Base-by-base conservation (phyloP, 64 coral and sea anemone species). In the Acropora yongei region DNA sequence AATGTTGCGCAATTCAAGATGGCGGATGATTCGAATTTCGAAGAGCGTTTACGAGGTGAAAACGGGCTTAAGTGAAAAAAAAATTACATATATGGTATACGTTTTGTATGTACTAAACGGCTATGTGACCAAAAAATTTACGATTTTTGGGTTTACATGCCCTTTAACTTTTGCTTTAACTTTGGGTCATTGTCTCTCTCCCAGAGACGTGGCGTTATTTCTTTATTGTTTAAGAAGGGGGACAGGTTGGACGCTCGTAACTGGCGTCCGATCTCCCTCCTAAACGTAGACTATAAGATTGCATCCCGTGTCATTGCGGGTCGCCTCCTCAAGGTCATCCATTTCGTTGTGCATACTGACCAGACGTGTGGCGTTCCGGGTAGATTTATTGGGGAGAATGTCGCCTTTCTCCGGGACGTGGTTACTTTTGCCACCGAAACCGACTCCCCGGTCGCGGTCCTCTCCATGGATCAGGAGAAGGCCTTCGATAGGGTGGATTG, bases 401-500 rank as follows among this genome's bases (percentile, higher is more conserved):
- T 76, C 1, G 45, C 75, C 14, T 41, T 92, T 2, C 51, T 86
- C 0, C 14, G 80, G 0, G 89, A 91, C 44, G 39, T 91, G 0
- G 68, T 84, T 2, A 20, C 75, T 11, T 91, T 84, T 44, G 79
- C 78, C 5, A 14, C 45, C 13, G 9, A 44, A 0, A 16, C 20
- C 0, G 41, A 47, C 5, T 4, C 47, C 17, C 76, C 88, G 2
- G 88, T 67, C 0, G 58, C 77, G 0, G 3, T 44, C 5, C 40
- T 91, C 0, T 82, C 80, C 17, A 1, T 91, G 0, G 80, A 91
- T 9, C 79, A 91, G 30, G 78, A 91, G n/a, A 91, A 91, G 20
- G 89, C 89, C 43, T 91, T 91, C 16, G 89, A 91, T 45, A 19
- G 89, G 2, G 90, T 92, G 41, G 90, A 92, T 39, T 93, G 69